phyloP scores from a whole-genome alignment of 2,113 vertebrate species.

The Albula goreensis region DNA sequence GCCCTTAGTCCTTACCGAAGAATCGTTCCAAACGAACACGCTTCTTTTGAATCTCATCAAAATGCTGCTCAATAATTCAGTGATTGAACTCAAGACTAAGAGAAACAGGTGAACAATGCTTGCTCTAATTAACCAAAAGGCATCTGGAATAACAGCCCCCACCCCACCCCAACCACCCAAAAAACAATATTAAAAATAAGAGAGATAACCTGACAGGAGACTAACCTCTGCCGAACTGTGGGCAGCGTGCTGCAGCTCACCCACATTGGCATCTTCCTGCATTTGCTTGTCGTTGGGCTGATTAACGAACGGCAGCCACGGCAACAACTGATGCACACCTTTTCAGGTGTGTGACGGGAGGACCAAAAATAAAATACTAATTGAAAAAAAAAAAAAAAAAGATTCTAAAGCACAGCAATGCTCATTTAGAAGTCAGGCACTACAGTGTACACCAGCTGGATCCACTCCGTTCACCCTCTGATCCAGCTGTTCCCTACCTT shows the following conservation, averaged over 20 bases:
- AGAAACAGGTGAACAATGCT: no score
- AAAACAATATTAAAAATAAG: neutral
- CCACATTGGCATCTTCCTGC: constrained; percentile 11
- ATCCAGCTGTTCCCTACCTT: neutral
- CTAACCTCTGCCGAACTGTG: constrained; percentile 47
- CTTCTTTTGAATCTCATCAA: no score
- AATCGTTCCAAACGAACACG: neutral
- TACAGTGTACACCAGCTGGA: constrained; percentile 55
- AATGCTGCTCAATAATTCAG: neutral
- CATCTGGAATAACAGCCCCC: no score
- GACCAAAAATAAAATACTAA: no score
- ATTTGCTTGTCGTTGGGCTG: constrained; percentile 45
- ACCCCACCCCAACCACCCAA: neutral
- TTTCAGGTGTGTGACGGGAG: neutral
- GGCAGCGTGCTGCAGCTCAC: constrained; percentile 33
- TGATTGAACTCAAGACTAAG: no score
- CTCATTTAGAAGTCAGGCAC: constrained; percentile 52
- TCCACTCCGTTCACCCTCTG: constrained; percentile 21
- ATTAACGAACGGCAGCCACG: constrained; percentile 56
- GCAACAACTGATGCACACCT: constrained; percentile 50
- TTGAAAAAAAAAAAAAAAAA: neutral
- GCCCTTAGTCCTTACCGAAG: neutral
- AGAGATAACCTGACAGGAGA: neutral
- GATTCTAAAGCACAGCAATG: neutral
- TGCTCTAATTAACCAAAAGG: no score